A percentile compares a stretch with the other conserved stretches of the same genome.
phyloP scores from a whole-genome alignment of 1,140 invertebrate species.

The Drosophila tristis region DNA sequence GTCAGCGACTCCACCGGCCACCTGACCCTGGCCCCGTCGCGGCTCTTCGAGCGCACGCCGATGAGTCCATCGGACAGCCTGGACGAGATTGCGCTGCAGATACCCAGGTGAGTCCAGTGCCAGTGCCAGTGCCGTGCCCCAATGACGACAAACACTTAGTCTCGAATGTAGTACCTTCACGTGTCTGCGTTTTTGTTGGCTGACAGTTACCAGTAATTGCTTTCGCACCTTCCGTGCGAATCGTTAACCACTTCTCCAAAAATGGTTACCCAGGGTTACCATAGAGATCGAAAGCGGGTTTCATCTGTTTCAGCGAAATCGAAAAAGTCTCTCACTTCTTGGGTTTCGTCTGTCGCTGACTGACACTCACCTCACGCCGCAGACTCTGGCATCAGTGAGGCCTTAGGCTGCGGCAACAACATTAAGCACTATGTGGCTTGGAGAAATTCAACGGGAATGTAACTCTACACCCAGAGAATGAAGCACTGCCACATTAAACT shows the following conservation, averaged over 20 bases:
- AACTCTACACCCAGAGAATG: too few species aligned
- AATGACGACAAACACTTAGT: background rate
- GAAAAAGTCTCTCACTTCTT: background rate
- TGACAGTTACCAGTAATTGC: too few species aligned
- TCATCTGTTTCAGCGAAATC: background rate
- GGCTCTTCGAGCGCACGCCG: conserved; percentile 92
- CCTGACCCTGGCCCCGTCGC: conserved; percentile 89
- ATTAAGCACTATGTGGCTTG: too few species aligned
- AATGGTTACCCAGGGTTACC: too few species aligned
- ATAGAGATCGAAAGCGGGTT: too few species aligned
- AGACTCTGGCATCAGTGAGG: conserved; percentile 10
- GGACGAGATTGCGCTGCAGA: conserved; percentile 95
- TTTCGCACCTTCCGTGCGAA: too few species aligned
- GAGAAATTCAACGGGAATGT: too few species aligned
- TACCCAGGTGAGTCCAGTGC: conserved; percentile 90
- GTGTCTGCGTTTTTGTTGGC: background rate
- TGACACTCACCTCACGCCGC: conserved; percentile 11
- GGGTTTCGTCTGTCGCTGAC: conserved; percentile 23
- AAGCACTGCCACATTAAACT: too few species aligned
- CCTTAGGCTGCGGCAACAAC: too few species aligned
- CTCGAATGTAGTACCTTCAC: too few species aligned
- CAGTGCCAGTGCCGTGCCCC: background rate
- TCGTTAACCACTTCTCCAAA: too few species aligned
- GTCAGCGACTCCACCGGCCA: conserved; percentile 84
- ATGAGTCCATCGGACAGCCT: conserved; percentile 93